Evolutionary conservation across 2,888 invertebrate species (phyloP).

Genomic region (Uropetala carovei): DNA sequence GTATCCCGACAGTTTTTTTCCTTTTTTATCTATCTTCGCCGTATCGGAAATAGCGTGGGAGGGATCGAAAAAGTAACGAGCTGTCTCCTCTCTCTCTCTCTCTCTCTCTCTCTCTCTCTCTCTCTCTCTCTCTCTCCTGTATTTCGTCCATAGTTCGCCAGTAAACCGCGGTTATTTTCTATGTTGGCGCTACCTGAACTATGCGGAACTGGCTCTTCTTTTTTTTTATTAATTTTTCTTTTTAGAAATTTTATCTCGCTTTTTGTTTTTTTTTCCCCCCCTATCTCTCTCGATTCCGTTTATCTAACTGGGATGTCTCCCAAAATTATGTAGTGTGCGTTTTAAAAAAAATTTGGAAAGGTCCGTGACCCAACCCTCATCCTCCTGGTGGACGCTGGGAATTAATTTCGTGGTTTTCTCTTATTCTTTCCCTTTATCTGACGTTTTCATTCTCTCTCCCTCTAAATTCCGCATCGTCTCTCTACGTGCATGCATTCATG

Average conservation of each 20-base stretch:
- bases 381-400: background rate
- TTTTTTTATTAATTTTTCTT: background rate
- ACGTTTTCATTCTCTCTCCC: background rate
- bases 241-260: background rate
- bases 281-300: background rate
- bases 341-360: too few species aligned
- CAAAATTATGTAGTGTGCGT: too few species aligned
- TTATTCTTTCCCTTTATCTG: background rate
- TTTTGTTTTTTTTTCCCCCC: background rate
- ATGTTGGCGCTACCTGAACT: background rate
- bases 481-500: too few species aligned
- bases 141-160: background rate
- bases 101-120: background rate
- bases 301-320: background rate
- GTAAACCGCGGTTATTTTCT: background rate
- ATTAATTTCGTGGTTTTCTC: background rate
- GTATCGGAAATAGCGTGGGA: background rate
- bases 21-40: too few species aligned
- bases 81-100: background rate
- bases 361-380: background rate
- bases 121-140: background rate
- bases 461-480: background rate
- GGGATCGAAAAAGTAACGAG: background rate
- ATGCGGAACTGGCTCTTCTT: background rate
- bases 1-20: background rate